Base-by-base conservation (phyloP, 2,797 vertebrate species). In the Amazona ochrocephala region DNA sequence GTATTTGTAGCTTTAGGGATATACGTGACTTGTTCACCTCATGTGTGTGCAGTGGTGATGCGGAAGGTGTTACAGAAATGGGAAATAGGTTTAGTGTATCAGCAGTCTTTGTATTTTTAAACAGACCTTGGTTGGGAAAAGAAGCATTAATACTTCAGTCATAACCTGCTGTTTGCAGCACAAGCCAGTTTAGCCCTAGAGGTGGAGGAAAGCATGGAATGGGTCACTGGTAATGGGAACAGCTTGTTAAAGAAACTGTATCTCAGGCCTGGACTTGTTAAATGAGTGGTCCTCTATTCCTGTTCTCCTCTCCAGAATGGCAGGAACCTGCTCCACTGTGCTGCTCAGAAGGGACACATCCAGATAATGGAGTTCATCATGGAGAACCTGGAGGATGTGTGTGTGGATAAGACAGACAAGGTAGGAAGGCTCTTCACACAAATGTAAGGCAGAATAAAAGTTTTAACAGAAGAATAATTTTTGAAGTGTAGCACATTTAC, bases 241-340 rank as follows among this genome's bases (percentile, higher is more conserved):
- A 58, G 18, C 6, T 76, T 87, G 50, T 76, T 56, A 39, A 18
- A 41, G 34, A 65, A 62, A 18, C 30, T 73, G 30, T 48, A 54
- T 29, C 14, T 3, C 16, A 29, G 26, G 26, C 34, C 44, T 77
- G 48, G 30, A 34, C 42, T 58, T 65, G 19, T 67, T 82, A 64
- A 56, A 42, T 4, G 16, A 86, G 20, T 11, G 13, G 61, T 83
- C 51, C 64, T 89, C 85, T 81, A 64, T 89, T 24, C 22, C 56
- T 58, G 14, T 58, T 58, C 62, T 64, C 7, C 82, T 87, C 84
- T 88, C 51, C 92, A 98, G 98, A 98, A 98, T 15, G 98, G 99
- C 51, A 96, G 99, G 74, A 98, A 97, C 72, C 93, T 99, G 77
- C 97, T 99, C 76, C 99, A 99, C 94, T 99, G 99, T 68, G 98